Evolutionary conservation across 2,113 vertebrate genomes (phyloP).

Genomic region (Odocoileus hemionus): DNA sequence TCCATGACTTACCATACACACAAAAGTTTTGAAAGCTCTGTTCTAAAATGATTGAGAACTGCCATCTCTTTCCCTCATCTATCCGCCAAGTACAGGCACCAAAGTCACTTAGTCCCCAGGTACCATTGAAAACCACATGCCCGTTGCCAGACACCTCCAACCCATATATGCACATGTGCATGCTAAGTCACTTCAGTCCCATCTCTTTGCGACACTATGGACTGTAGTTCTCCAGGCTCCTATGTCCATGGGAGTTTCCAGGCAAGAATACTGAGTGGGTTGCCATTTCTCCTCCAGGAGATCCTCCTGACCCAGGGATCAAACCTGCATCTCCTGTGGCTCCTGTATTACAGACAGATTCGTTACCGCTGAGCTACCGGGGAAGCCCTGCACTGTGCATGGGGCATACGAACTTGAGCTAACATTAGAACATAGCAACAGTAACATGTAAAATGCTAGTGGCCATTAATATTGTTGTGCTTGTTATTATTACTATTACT

Average conservation of each 20-base stretch:
- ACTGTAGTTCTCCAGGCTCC: neutral
- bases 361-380: neutral
- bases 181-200: neutral
- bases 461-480: neutral
- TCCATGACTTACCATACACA: neutral
- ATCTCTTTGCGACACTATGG: neutral
- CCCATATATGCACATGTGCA: neutral
- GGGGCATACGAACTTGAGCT: neutral
- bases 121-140: neutral
- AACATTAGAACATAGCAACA: neutral
- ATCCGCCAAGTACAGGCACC: neutral
- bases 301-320: neutral
- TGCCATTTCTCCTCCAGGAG: neutral
- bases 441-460: neutral
- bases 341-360: neutral
- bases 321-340: neutral
- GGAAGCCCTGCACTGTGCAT: neutral
- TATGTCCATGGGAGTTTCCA: neutral
- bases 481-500: neutral
- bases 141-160: neutral
- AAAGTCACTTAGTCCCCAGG: neutral
- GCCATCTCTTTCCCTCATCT: neutral
- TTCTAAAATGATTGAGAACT: neutral
- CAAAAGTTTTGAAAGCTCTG: neutral
- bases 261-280: neutral